Evolutionary conservation across 2,888 invertebrate genomes (phyloP).

Genomic region (Lasioglossum oenotherae): DNA sequence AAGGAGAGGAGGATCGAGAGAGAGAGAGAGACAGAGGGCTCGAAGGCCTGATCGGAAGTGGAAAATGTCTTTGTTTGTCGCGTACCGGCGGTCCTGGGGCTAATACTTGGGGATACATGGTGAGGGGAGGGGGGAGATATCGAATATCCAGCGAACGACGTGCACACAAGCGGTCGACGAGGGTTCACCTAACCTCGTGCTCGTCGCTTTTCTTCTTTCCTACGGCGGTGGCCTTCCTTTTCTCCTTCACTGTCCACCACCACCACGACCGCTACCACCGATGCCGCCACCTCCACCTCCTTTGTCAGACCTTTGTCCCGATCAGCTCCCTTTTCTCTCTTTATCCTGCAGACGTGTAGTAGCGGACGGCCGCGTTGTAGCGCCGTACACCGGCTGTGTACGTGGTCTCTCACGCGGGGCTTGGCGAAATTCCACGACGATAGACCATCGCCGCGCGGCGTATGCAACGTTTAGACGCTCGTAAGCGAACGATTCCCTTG

Average conservation of each 20-base stretch:
- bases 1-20: constrained; percentile 38
- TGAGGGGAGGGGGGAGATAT: constrained; percentile 69
- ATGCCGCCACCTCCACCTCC: constrained; percentile 31
- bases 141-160: constrained; percentile 75
- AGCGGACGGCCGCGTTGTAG: constrained; percentile 44
- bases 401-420: constrained; percentile 27
- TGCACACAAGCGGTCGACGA: constrained; percentile 64
- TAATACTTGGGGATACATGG: constrained; percentile 57
- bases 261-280: background rate
- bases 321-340: constrained; percentile 64
- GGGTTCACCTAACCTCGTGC: constrained; percentile 65
- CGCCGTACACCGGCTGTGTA: constrained; percentile 28
- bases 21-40: constrained; percentile 15
- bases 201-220: constrained; percentile 51
- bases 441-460: constrained; percentile 30
- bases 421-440: constrained; percentile 59
- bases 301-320: constrained; percentile 75
- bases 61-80: constrained; percentile 79
- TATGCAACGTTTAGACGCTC: constrained; percentile 33
- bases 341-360: constrained; percentile 54
- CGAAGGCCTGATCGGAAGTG: constrained; percentile 75
- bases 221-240: constrained; percentile 38
- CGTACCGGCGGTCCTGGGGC: constrained; percentile 59
- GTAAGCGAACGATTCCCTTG: constrained; percentile 44
- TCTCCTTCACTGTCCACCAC: constrained; percentile 29